Percentiles rank a stretch among this genome's conserved stretches.
Conservation (phyloP, 1,140 invertebrate species). For the Pantala flavescens region DNA sequence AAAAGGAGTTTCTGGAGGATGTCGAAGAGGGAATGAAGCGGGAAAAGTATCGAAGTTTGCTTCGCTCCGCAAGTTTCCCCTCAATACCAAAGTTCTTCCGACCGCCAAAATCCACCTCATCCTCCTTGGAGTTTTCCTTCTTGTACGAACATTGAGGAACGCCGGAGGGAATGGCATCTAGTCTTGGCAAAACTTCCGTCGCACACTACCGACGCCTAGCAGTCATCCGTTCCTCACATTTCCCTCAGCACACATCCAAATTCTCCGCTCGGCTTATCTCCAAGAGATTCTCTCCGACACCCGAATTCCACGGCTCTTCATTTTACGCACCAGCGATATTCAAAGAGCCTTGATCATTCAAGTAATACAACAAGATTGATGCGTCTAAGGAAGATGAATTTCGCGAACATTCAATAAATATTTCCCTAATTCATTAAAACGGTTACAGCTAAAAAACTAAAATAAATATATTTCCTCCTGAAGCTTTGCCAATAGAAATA, state of each 20-base stretch:
- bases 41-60: constrained; percentile 9
- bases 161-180: neutral
- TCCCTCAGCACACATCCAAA: neutral
- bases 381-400: no score
- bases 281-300: neutral
- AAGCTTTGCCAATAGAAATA: no score
- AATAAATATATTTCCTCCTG: no score
- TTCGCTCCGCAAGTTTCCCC: constrained; percentile 6
- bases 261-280: neutral
- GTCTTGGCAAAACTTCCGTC: constrained; percentile 4
- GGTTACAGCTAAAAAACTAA: no score
- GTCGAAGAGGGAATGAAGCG: neutral
- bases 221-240: neutral
- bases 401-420: no score
- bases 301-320: neutral
- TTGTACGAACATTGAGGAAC: neutral
- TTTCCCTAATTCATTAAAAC: no score
- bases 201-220: neutral
- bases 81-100: constrained; percentile 5
- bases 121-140: neutral
- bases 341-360: no score
- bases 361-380: no score
- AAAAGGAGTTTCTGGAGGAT: neutral
- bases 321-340: neutral
- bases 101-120: neutral